Evolutionary conservation across 2,888 invertebrate species (phyloP), one percentile per base, ranked within the genome.

Genomic region (Tenthredo mesomela): DNA sequence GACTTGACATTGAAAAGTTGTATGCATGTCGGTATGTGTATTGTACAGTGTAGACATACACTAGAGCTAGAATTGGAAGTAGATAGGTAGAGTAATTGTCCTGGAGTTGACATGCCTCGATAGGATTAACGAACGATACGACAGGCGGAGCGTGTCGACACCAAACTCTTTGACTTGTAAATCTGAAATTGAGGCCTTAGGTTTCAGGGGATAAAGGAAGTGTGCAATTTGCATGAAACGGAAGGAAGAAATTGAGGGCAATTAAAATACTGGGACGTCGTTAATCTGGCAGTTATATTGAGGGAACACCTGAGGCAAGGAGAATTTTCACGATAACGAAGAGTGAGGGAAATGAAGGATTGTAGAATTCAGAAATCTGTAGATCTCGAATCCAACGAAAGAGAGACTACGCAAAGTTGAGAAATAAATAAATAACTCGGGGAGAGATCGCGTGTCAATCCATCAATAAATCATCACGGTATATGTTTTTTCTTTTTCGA

Each of bases 161-260:
- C 21, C 21, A 21, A 73, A 73, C 71, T 21, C 43, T 77, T 33
- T 33, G 54, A 77, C 50, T 77, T 77, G 33, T 77, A 77, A 54
- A 77, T 25, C 54, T 54, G 29, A 25, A 77, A 29, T 29, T 29
- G 10, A 29, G 54, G 54, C 29, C n/a, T 29, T 40, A 9, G 0
- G 25, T 50, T 15, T 33, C 77, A 54, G 29, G 29, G 47, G 18
- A 54, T 25, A 50, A 50, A 77, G 25, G 50, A 50, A 25, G 12
- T 25, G 25, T 25, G 18, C 15, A 43, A 73, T 73, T 73, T 40
- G 29, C 73, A 43, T 73, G 73, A 73, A 73, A 73, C 73, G 21
- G 73, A 73, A 10, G 10, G 43, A 73, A 40, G 73, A 73, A 73
- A 73, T 43, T 73, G 73, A 73, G 73, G 43, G 73, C 43, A 73